Conservation (phyloP, 2,888 invertebrate genomes). For the Pammene aurita region DNA sequence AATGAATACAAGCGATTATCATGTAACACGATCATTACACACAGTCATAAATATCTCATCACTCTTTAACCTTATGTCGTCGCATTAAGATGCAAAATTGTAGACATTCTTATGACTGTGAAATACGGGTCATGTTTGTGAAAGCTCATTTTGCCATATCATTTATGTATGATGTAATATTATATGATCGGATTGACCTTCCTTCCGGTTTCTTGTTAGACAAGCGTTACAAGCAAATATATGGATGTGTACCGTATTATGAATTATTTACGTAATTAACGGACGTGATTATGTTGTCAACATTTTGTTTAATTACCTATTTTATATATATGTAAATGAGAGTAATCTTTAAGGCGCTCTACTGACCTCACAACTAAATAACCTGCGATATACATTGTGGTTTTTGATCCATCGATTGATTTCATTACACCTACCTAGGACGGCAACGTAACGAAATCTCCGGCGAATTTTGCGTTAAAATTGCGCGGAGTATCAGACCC, state of each 20-base stretch:
- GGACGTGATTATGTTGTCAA: slow-evolving; percentile 1
- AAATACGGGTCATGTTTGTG: slow-evolving; percentile 22
- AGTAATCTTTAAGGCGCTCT: no score
- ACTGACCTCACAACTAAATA: no score
- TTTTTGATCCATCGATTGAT: no score
- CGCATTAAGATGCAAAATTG: not conserved
- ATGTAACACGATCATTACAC: slow-evolving; percentile 32
- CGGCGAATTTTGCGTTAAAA: no score
- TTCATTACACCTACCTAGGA: no score
- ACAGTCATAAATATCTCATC: not conserved
- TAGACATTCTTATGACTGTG: not conserved
- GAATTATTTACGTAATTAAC: slow-evolving; percentile 23
- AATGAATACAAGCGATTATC: slow-evolving; percentile 29
- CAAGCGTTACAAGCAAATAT: not conserved
- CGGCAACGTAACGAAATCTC: no score
- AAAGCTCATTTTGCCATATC: slow-evolving; percentile 29
- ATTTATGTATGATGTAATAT: slow-evolving; percentile 30
- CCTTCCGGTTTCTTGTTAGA: slow-evolving; percentile 34
- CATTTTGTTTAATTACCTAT: not conserved
- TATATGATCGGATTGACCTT: slow-evolving; percentile 29
- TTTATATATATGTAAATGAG: not conserved
- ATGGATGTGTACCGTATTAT: slow-evolving; percentile 19
- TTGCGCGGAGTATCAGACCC: no score
- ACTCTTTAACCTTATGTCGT: not conserved
- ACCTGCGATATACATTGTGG: no score